Evolutionary conservation across 2,888 invertebrate genomes (phyloP).

Genomic region (Hetaerina titia): DNA sequence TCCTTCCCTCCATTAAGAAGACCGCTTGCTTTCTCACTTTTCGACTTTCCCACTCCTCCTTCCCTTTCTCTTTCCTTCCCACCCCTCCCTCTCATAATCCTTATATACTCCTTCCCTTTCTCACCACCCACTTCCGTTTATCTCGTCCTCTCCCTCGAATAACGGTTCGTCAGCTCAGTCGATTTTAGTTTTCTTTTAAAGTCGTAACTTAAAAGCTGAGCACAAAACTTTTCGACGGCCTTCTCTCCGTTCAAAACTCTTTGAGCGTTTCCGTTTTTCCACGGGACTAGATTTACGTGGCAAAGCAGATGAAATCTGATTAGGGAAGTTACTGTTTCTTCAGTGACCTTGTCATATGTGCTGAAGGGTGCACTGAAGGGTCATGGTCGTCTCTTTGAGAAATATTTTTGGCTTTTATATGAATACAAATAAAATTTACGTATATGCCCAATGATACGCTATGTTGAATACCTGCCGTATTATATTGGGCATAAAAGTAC

Average conservation of each 20-base stretch:
- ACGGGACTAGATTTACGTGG: neutral
- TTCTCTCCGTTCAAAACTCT: neutral
- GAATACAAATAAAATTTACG: too few relatives aligned
- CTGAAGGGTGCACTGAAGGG: neutral
- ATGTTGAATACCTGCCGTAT: too few relatives aligned
- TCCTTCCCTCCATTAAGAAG: neutral
- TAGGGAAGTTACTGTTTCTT: neutral
- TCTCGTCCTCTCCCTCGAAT: slow-evolving; percentile 7
- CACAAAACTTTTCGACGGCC: neutral
- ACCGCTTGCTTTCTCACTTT: neutral
- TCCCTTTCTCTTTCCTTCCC: neutral
- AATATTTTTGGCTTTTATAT: too few relatives aligned
- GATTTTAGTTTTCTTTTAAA: neutral
- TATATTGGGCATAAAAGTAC: too few relatives aligned
- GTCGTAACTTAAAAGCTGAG: neutral
- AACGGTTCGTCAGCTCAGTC: neutral
- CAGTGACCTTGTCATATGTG: neutral
- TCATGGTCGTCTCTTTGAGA: too few relatives aligned
- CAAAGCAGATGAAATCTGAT: neutral
- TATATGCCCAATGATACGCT: too few relatives aligned
- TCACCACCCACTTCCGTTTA: neutral
- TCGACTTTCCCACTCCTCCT: neutral
- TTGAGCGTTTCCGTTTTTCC: neutral
- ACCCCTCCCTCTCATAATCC: neutral
- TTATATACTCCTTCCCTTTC: neutral